Percentiles rank a stretch among this genome's conserved stretches.
phyloP scores from a whole-genome alignment of 2,113 vertebrate genomes.

The Antechinus stuartii region DNA sequence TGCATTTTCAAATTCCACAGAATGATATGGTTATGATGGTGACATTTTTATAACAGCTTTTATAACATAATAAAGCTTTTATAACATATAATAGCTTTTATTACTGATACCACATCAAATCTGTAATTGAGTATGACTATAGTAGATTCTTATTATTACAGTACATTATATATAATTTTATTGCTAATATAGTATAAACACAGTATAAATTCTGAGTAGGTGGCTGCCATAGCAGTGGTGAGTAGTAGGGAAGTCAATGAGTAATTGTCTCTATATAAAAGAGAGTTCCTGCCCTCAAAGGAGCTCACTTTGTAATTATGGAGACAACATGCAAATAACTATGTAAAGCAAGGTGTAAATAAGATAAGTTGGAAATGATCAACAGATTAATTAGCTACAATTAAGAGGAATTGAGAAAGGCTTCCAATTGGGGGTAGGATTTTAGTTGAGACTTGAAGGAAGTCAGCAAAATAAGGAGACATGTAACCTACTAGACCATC shows the following conservation, averaged over 20 bases:
- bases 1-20: background rate
- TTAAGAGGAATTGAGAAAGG: background rate
- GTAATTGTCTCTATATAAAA: background rate
- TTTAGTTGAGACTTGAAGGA: background rate
- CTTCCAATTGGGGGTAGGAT: background rate
- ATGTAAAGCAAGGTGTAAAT: background rate
- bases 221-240: background rate
- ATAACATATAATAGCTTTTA: background rate
- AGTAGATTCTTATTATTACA: background rate
- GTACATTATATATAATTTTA: background rate
- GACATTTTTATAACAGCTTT: background rate
- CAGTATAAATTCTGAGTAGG: background rate
- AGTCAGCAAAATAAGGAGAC: background rate
- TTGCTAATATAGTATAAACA: background rate
- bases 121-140: background rate
- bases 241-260: background rate
- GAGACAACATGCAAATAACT: background rate
- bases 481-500: background rate
- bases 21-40: background rate
- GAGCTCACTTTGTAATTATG: background rate
- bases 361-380: background rate
- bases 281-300: background rate
- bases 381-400: background rate
- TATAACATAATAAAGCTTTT: background rate
- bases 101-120: background rate